Base-by-base conservation (phyloP, 1,140 invertebrate species). In the Augochlora pura region DNA sequence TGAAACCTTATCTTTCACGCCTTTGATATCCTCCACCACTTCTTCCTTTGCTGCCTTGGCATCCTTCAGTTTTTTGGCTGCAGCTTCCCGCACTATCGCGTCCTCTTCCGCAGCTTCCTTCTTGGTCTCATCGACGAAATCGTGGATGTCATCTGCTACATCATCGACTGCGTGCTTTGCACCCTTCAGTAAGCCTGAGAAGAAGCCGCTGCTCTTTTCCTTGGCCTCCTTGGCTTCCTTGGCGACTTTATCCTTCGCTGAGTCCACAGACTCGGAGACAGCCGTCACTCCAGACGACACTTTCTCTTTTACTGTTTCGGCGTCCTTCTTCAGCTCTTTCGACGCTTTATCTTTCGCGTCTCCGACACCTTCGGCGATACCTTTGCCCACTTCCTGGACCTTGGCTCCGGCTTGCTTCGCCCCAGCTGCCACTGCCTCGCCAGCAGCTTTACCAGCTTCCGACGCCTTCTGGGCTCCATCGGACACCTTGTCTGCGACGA, bases 141-240 rank as follows among this genome's bases (percentile, higher is more conserved):
- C 77, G 21, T 88, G 87, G 4, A 88, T 85, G 12, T 89, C 88
- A 21, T 89, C 87, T 9, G 88, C 86, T 0, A 88, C 69, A 62
- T 92, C 90, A 57, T 91, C 89, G 14, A 84, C 86, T 1, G 86
- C 78, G 54, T 91, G 69, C 76, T 88, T 88, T 1, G 78, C 64
- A 54, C 80, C 83, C 70, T 85, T 87, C 25, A 88, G 80, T 2
- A 88, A 81, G 0, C 83, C 86, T 0, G 87, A 83, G 1, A 88
- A 66, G 18, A 87, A 75, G 14, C 80, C 78, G 2, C 52, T 60
- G 32, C 14, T 49, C 75, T 77, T 64, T 7, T 65, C 42, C 39
- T 82, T 77, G 32, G 69, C 14, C 39, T 65, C 68, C 38, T 66
- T 72, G 42, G 71, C 49, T 82, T 86, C 84, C 10, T 82, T 70